Base-by-base conservation (phyloP, 2,113 vertebrate species). In the Phalacrocorax carbo region DNA sequence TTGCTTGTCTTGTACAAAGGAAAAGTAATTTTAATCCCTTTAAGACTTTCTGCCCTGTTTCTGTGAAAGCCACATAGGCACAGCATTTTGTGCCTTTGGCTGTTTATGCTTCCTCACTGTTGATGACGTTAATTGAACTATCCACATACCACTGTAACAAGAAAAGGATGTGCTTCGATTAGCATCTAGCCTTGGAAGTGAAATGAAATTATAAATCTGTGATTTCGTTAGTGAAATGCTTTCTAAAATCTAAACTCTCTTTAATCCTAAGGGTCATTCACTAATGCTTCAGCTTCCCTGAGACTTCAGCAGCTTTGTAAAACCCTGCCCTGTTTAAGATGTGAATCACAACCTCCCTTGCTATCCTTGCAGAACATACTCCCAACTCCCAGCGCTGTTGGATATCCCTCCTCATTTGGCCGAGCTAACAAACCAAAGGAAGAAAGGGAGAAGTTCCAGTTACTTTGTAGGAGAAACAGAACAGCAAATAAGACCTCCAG, bases 171-270 rank as follows among this genome's bases (percentile, higher is more conserved):
- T 72, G 77, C 62, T 88, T 88, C 25, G 11, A 90, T 92, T 93
- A 95, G 48, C 54, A 94, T 89, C 86, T 88, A 70, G 81, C 69
- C 64, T 93, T 87, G 48, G 66, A 75, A 80, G 49, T 12, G 36
- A 95, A 96, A 95, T 62, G 55, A 85, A 93, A 90, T 95, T 81
- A 93, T 10, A 82, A 76, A 81, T 38, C 75, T 70, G 71, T 48
- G 69, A 96, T 96, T 96, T 91, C 81, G 72, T 92, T 84, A 95
- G 93, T 64, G 70, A 96, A 96, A 92, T 40, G 52, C 54, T 80
- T 71, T 51, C 80, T 89, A 82, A 87, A 95, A 91, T 89, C 61
- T 26, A 70, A 94, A 69, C 51, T 69, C 77, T 19, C 62, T 71
- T 52, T 89, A 92, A 83, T 93, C 70, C 86, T 57, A 78, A 81